Evolutionary conservation across 1,140 invertebrate species (phyloP).

Genomic region (Drosophila chauvacae): DNA sequence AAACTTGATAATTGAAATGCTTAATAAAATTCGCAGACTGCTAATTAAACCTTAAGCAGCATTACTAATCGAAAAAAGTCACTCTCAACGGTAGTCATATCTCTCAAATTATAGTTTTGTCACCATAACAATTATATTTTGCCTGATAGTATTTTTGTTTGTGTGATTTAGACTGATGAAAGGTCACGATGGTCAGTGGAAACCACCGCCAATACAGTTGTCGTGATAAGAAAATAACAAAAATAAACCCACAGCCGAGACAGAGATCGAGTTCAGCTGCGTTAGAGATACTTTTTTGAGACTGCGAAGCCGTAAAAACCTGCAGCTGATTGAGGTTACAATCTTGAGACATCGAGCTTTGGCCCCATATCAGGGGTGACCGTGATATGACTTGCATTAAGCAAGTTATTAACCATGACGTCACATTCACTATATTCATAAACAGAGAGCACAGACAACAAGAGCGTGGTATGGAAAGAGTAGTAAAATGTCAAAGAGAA

Average conservation of each 20-base stretch:
- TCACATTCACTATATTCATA: constrained; percentile 46
- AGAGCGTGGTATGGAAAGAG: constrained; percentile 5
- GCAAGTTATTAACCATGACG: constrained; percentile 54
- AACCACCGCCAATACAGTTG: constrained; percentile 22
- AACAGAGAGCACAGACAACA: constrained; percentile 49
- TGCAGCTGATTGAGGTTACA: constrained; percentile 34
- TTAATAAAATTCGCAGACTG: not conserved
- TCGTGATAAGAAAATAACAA: constrained; percentile 30
- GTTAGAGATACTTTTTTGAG: not conserved
- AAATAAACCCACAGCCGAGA: constrained; percentile 13
- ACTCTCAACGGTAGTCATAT: not conserved
- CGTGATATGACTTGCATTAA: constrained; percentile 4
- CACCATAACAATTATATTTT: not conserved
- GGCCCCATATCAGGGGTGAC: constrained; percentile 22
- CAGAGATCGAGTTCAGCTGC: not conserved
- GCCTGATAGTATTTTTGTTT: not conserved
- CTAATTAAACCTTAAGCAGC: constrained; percentile 1
- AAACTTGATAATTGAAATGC: not conserved
- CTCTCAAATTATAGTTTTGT: not conserved
- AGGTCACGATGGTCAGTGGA: constrained; percentile 46
- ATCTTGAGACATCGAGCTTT: constrained; percentile 25
- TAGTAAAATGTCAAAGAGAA: constrained; percentile 1
- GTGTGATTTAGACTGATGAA: not conserved
- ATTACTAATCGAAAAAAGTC: not conserved
- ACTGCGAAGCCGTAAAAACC: constrained; percentile 20